Conservation (phyloP, 2,113 vertebrate genomes). For the Cyprinodon brontotheroides region DNA sequence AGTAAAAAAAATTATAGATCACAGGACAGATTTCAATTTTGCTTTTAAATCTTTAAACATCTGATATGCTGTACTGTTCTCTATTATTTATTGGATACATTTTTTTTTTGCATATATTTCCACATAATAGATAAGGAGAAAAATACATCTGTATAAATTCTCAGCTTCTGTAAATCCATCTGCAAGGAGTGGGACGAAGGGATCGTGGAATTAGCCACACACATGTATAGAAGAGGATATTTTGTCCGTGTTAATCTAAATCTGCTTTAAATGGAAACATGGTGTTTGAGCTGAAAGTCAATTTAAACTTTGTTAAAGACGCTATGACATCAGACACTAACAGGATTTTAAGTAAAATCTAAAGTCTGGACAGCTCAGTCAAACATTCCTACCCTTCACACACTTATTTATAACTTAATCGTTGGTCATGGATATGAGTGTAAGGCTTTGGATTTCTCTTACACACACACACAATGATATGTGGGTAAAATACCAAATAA, state of each 20-base stretch:
- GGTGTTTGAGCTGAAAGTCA: conserved; percentile 56
- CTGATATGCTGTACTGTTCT: neutral
- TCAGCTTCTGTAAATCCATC: conserved; percentile 12
- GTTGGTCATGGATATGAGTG: conserved; percentile 51
- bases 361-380: conserved; percentile 66
- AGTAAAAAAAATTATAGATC: neutral
- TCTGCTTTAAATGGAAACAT: conserved; percentile 48
- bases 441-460: conserved; percentile 37
- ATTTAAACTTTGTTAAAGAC: conserved; percentile 38
- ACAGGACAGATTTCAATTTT: neutral
- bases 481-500: conserved; percentile 33
- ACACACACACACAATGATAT: conserved; percentile 37
- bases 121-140: neutral
- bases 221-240: conserved; percentile 18
- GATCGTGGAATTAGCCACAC: conserved; percentile 18
- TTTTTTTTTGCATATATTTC: neutral
- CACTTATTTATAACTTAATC: conserved; percentile 67
- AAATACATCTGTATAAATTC: conserved; percentile 12
- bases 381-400: conserved; percentile 36
- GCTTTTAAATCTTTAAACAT: neutral
- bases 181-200: neutral
- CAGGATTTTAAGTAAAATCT: conserved; percentile 44
- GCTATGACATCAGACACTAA: conserved; percentile 47
- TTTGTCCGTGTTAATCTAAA: conserved; percentile 48
- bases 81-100: neutral